Percentiles rank a stretch among this genome's conserved stretches.
Conservation (phyloP, 2,797 vertebrate genomes). For the Saxicola maurus region DNA sequence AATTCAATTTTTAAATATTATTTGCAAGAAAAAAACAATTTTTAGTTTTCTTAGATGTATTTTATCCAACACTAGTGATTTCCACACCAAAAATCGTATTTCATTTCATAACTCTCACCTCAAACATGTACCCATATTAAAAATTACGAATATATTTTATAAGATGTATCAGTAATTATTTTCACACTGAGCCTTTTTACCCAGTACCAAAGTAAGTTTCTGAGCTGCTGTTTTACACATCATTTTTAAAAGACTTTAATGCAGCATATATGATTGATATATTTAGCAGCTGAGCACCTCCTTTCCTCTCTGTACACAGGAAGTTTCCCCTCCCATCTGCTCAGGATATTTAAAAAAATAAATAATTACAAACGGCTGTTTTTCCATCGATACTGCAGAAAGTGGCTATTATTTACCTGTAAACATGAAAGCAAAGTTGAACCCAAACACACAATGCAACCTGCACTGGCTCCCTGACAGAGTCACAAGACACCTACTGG, state of each 20-base stretch:
- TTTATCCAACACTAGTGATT: neutral
- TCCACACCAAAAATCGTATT: neutral
- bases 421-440: neutral
- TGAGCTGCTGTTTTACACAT: neutral
- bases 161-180: neutral
- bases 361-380: neutral
- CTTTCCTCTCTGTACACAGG: conserved; percentile 38
- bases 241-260: neutral
- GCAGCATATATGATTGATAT: neutral
- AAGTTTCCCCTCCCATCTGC: conserved; percentile 51
- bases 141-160: neutral
- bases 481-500: neutral
- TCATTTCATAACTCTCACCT: neutral
- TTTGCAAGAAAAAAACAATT: neutral
- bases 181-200: neutral
- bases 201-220: neutral
- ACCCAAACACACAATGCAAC: neutral
- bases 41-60: neutral
- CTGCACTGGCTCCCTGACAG: fast-evolving
- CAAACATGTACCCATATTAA: neutral
- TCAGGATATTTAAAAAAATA: conserved; percentile 37
- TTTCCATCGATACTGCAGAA: neutral
- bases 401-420: neutral
- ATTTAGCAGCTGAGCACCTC: conserved; percentile 37
- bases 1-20: neutral